Evolutionary conservation across 1,140 invertebrate species (phyloP).

Genomic region (Apis florea): DNA sequence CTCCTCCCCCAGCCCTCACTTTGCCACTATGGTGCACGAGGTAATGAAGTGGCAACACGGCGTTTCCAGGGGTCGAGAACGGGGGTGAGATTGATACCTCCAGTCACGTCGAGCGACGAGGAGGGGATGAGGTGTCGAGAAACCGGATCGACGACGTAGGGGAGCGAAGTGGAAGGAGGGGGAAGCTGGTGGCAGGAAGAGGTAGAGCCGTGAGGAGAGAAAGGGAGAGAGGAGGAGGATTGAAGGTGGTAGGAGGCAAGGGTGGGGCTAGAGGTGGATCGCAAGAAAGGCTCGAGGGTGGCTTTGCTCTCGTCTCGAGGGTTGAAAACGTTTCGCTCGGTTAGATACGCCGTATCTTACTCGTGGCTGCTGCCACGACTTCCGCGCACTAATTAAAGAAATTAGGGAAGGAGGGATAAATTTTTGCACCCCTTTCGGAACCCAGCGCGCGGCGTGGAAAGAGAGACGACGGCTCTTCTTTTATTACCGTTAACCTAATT

Average conservation of each 20-base stretch:
- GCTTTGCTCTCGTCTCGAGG: constrained; percentile 48
- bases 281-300: constrained; percentile 48
- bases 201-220: constrained; percentile 10
- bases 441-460: neutral
- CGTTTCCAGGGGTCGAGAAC: constrained; percentile 68
- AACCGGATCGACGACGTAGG: constrained; percentile 65
- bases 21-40: constrained; percentile 62
- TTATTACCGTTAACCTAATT: constrained; percentile 58
- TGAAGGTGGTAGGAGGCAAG: constrained; percentile 5
- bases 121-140: constrained; percentile 69
- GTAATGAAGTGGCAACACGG: constrained; percentile 75
- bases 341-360: constrained; percentile 61
- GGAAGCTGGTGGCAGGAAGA: constrained; percentile 38
- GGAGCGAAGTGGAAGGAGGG: constrained; percentile 46
- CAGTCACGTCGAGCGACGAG: constrained; percentile 67
- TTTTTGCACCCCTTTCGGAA: constrained; percentile 29
- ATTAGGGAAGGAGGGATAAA: constrained; percentile 58
- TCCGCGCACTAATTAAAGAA: constrained; percentile 64
- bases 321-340: constrained; percentile 63
- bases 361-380: constrained; percentile 49
- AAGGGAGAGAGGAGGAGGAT: neutral
- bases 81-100: constrained; percentile 74
- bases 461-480: constrained; percentile 27
- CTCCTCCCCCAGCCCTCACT: constrained; percentile 36
- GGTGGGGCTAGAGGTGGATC: constrained; percentile 9